Evolutionary conservation across 2,888 invertebrate genomes (phyloP), one percentile per base, ranked within the genome.

Genomic region (Linnaemya tessellans): DNA sequence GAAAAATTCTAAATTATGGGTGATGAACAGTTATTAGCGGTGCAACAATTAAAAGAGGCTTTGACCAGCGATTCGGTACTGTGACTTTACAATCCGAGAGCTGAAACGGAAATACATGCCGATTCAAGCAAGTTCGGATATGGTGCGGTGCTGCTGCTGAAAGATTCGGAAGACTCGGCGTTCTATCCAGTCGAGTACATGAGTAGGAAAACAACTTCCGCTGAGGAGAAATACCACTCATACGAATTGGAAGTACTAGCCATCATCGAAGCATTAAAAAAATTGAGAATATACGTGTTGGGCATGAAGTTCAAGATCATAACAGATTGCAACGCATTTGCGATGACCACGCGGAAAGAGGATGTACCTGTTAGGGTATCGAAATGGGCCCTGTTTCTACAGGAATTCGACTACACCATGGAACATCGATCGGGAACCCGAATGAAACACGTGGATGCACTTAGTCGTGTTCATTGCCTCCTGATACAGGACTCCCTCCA

Each of bases 201-300:
- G 60, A 60, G 60, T 35, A 9, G 60, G 18, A 60, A 60, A n/a
- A 60, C 35, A 4, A 35, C 35, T 46, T n/a, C n/a, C n/a, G n/a
- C n/a, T n/a, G n/a, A n/a, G n/a, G n/a, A n/a, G n/a, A n/a, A n/a
- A n/a, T n/a, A 22, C 22, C 20, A 64, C 5, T 64, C 64, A 13
- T 43, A 64, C n/a, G 22, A 43, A 13, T 8, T 64, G 1, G 65
- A 65, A n/a, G 46, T 65, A 7, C 4, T 41, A 4, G 25, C 65
- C 3, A n/a, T 46, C 0, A 46, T 65, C 0, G 65, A 65, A 9
- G 65, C 65, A 10, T n/a, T 65, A 1, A 46, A 65, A 5, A 65
- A 65, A 2, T 67, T 18, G 51, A 18, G 35, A 13, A 22, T 67
- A 0, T 38, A 13, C 9, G 20, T 51, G 0, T 3, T 49, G 18